Conservation (phyloP, 2,888 invertebrate genomes). For the Globia sparganii region DNA sequence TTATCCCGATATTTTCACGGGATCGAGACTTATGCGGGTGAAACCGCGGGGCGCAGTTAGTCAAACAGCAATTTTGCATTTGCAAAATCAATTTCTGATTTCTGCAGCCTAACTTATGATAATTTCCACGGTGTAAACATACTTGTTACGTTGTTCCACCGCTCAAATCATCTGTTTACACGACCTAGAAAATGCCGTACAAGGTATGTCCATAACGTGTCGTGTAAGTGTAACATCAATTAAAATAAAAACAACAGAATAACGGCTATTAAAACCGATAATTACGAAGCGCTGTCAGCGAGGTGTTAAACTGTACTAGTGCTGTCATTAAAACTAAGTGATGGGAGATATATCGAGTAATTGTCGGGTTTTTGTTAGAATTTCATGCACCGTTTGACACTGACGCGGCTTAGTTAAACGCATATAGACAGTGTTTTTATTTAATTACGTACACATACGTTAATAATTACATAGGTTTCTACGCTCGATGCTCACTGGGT, state of each 20-base stretch:
- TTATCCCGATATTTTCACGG: not conserved
- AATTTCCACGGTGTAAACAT: constrained; percentile 22
- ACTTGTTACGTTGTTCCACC: not conserved
- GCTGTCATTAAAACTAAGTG: constrained; percentile 72
- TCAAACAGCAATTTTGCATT: not conserved
- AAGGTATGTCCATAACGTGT: constrained; percentile 32
- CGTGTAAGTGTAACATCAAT: constrained; percentile 55
- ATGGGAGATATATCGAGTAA: constrained; percentile 69
- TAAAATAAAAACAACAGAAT: constrained; percentile 64
- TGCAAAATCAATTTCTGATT: constrained; percentile 29
- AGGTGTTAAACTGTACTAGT: constrained; percentile 73
- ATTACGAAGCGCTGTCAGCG: constrained; percentile 72
- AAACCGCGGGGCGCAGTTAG: not conserved
- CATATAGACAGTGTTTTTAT: constrained; percentile 44
- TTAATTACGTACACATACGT: constrained; percentile 58
- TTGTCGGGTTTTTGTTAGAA: constrained; percentile 79
- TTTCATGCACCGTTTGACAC: constrained; percentile 80
- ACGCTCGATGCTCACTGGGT: constrained; percentile 33
- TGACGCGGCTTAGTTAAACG: constrained; percentile 63
- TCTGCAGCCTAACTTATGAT: constrained; percentile 12
- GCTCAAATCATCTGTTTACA: constrained; percentile 23
- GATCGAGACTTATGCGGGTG: not conserved
- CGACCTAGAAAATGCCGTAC: constrained; percentile 15
- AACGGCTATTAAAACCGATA: constrained; percentile 74
- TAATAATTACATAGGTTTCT: constrained; percentile 53